These are phyloP conservation scores for Prietella phreatophila DNA, from an alignment of 2,113 vertebrate genomes.

Conservation along the genomic window DNA sequence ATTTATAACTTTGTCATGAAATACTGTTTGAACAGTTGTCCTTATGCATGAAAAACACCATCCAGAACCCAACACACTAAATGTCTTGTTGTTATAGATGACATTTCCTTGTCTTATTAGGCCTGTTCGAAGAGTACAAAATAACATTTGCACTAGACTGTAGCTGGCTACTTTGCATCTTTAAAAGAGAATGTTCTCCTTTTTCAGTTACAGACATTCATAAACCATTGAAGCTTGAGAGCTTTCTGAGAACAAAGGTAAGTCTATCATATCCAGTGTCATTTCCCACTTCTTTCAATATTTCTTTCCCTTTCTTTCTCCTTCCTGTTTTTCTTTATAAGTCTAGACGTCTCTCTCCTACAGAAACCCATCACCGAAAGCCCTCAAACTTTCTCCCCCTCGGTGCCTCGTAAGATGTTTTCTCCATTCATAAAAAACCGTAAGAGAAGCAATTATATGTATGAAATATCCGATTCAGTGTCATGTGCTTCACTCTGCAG, in stretches of 20 bases:
- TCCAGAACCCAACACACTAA: not conserved
- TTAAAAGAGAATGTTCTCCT: not conserved
- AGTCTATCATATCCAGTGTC: not conserved
- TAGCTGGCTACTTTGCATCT: not conserved
- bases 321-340: constrained; percentile 7
- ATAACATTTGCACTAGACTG: not conserved
- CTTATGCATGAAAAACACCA: no score
- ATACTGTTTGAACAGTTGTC: not conserved
- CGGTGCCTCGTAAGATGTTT: constrained; percentile 60
- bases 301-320: not conserved
- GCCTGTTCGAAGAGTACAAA: not conserved
- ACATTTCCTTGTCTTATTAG: not conserved
- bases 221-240: constrained; percentile 5
- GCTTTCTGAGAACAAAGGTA: not conserved
- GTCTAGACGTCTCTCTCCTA: constrained; percentile 31
- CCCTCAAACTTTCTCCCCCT: not conserved
- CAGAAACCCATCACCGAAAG: constrained; percentile 61
- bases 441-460: not conserved
- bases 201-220: constrained; percentile 7
- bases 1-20: not conserved
- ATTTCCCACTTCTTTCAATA: not conserved
- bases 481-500: constrained; percentile 54
- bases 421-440: not conserved
- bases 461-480: not conserved
- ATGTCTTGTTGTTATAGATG: not conserved